Percentiles rank a stretch among this genome's conserved stretches.
These are phyloP conservation scores for Pygoscelis adeliae DNA, from an alignment of 2,113 vertebrate genomes.

Conservation along the genomic window DNA sequence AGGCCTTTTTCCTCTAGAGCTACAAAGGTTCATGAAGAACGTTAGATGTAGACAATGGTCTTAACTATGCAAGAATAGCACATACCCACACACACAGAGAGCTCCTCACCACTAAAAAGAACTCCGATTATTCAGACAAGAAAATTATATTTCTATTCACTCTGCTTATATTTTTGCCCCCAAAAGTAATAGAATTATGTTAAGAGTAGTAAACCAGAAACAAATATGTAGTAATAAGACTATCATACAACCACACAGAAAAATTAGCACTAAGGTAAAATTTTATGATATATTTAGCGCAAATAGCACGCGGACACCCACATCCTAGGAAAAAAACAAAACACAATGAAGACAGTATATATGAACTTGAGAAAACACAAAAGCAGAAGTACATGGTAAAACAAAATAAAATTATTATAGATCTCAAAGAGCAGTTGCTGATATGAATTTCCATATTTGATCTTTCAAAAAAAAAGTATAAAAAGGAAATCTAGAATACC, in stretches of 20 bases:
- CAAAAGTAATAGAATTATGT: not conserved
- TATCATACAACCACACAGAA: not conserved
- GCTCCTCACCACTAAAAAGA: not conserved
- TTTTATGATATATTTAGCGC: not conserved
- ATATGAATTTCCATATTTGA: not conserved
- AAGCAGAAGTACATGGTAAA: not conserved
- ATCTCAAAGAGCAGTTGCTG: not conserved
- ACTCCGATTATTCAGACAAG: slow-evolving; percentile 13
- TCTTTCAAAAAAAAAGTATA: not conserved
- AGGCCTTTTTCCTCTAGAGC: not conserved
- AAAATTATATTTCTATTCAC: slow-evolving; percentile 30
- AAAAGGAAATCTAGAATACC: not conserved
- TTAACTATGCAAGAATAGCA: not conserved
- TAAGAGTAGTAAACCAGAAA: not conserved
- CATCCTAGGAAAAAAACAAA: not conserved
- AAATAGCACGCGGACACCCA: not conserved
- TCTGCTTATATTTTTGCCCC: not conserved
- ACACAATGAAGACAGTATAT: not conserved
- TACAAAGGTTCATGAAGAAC: not conserved
- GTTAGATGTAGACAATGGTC: not conserved
- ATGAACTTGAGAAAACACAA: slow-evolving; percentile 8
- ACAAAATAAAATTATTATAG: not conserved
- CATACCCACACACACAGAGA: not conserved
- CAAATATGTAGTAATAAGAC: not conserved
- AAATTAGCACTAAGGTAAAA: not conserved